A percentile compares a stretch with the other conserved stretches of the same genome.
Conservation (phyloP, 2,888 invertebrate species). For the Acanthosepion pharaonis region DNA sequence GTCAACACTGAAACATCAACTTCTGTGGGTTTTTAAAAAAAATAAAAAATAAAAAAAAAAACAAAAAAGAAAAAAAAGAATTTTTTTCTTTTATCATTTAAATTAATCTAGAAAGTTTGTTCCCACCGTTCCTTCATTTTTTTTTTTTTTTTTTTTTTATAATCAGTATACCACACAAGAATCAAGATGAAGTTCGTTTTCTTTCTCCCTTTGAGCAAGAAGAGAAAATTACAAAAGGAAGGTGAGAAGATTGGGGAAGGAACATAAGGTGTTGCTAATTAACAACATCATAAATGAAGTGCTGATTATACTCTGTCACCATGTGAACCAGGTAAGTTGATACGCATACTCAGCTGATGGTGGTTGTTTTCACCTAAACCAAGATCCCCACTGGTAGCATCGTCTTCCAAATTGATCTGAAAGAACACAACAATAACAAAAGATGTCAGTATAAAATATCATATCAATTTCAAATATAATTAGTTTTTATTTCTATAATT, state of each 20-base stretch:
- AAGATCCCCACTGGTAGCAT: constrained; percentile 55
- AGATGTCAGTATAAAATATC: too few relatives aligned
- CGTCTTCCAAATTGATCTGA: constrained; percentile 45
- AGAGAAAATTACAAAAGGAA: background rate
- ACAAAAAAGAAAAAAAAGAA: background rate
- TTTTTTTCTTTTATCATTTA: background rate
- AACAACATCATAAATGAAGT: constrained; percentile 18
- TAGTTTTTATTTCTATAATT: too few relatives aligned
- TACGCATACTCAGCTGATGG: constrained; percentile 57
- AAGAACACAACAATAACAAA: background rate
- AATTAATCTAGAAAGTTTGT: background rate
- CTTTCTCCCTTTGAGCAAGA: background rate
- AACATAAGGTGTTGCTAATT: background rate
- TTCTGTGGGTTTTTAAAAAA: background rate
- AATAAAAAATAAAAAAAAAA: background rate
- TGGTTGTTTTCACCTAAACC: constrained; percentile 57
- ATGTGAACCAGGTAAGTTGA: constrained; percentile 60
- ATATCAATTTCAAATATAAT: too few relatives aligned
- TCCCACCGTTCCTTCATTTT: background rate
- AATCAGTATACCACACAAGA: background rate
- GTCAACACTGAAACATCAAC: background rate
- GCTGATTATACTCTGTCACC: constrained; percentile 60
- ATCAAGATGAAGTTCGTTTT: background rate
- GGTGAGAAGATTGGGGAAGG: background rate
- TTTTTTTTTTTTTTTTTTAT: background rate